Evolutionary conservation across 2,113 vertebrate genomes (phyloP), one percentile per base, ranked within the genome.

Genomic region (Tautogolabrus adspersus): DNA sequence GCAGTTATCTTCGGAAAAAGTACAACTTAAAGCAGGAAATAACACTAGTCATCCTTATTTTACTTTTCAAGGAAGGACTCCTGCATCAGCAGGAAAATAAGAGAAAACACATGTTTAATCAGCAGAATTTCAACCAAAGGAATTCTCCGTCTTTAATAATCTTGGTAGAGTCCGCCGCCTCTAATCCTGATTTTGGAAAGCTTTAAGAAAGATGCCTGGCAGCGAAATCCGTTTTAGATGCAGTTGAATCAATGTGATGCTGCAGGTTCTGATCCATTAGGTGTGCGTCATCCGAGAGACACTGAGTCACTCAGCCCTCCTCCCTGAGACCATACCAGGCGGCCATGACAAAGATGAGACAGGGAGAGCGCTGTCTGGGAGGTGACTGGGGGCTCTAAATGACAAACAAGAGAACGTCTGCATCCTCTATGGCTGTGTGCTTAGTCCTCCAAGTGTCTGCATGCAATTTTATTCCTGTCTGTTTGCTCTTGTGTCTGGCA

Each of bases 231-330:
- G 60, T 68, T 71, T 76, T 79, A 15, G 61, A 77, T 73, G 65
- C 21, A 30, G 61, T 23, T 69, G 52, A 77, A 86, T 87, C 77
- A 63, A 84, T 88, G 77, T 70, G 76, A 77, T 79, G 66, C 80
- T 69, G 77, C 74, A 72, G 58, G 77, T 88, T 89, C 60, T 67
- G 87, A 87, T 88, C 80, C 75, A 83, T 83, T 72, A 79, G 75
- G 66, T 84, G 66, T 88, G 87, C 83, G 65, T 91, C 86, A 90
- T 85, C 64, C 75, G 22, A 65, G 62, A 85, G 78, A 30, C 72
- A 75, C 70, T 88, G 86, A 90, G 89, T 90, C 90, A 87, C 72
- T 58, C 82, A 54, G 44, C 66, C 12, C 61, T 77, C 62, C 69
- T 75, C 74, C 44, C 67, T 10, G 4, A 71, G 63, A 75, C 72